Percentiles rank a stretch among this genome's conserved stretches.
Conservation (phyloP, 2,797 vertebrate genomes). For the Ctenosaura bakeri region DNA sequence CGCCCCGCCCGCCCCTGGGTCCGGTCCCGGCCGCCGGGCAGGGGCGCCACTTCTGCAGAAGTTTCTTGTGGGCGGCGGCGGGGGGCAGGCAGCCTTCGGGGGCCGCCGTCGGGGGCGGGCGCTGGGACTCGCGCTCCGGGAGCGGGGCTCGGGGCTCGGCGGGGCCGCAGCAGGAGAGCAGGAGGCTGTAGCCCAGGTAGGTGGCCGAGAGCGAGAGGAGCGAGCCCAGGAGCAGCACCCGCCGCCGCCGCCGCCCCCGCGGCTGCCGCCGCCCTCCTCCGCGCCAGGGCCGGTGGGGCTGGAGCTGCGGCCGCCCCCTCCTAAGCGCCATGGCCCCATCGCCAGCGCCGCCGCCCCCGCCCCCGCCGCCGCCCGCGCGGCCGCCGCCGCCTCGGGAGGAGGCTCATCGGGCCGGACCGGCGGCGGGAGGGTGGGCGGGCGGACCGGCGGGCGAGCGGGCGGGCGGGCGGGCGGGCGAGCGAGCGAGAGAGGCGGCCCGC, state of each 20-base stretch:
- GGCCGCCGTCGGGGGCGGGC: slow-evolving; percentile 49
- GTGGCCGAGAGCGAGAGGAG: slow-evolving; percentile 93
- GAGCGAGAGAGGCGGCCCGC: slow-evolving; percentile 12
- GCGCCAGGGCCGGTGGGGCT: too few relatives aligned
- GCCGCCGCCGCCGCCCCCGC: slow-evolving; percentile 43
- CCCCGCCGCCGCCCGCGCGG: slow-evolving; percentile 49
- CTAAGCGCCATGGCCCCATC: slow-evolving; percentile 48
- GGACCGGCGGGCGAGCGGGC: slow-evolving; percentile 39
- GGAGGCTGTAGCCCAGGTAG: slow-evolving; percentile 90
- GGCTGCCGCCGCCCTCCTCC: background rate
- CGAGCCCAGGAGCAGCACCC: slow-evolving; percentile 89
- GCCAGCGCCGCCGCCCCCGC: slow-evolving; percentile 28
- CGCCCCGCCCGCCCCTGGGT: slow-evolving; percentile 43
- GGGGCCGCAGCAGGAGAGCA: slow-evolving; percentile 84
- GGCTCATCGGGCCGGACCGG: slow-evolving; percentile 54
- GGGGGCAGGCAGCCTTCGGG: slow-evolving; percentile 73
- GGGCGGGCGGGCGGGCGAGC: background rate
- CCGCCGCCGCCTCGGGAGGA: background rate
- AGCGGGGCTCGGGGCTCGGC: slow-evolving; percentile 55
- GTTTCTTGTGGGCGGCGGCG: slow-evolving; percentile 89
- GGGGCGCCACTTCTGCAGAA: slow-evolving; percentile 85
- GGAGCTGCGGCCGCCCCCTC: background rate
- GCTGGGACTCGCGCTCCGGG: slow-evolving; percentile 80
- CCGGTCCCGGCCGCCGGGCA: slow-evolving; percentile 57
- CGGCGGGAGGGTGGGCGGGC: slow-evolving; percentile 73